Base-by-base conservation (phyloP, 2,113 vertebrate genomes). In the Melanerpes aurifrons region DNA sequence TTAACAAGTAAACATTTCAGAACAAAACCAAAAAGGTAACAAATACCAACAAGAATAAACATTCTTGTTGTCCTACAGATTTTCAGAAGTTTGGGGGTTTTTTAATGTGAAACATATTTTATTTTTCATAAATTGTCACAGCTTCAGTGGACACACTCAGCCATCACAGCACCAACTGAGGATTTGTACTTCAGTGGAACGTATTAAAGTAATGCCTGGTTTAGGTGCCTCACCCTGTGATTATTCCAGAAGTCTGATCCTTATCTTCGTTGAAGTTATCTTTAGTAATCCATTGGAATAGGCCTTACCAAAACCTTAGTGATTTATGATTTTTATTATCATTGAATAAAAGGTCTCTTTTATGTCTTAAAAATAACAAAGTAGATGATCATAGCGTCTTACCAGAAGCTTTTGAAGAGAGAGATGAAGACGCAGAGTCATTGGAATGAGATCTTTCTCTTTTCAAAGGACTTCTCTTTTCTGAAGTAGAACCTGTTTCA, bases 341-440 rank as follows among this genome's bases (percentile, higher is more conserved):
- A 7, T 15, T 68, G 40, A 78, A 63, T 53, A 66, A 64, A 62
- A 63, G 12, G 10, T 31, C 6, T 50, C 15, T 68, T 54, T 35
- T 59, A 67, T 32, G 18, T 40, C 19, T 37, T 62, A 62, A 85
- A 68, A 26, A 62, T n/a, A 59, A 26, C 15, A 29, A 92, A 6
- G 87, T 11, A 69, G 40, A 81, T 57, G 5, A 81, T 72, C 25
- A 48, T 76, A 74, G 84, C 64, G 47, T 91, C 97, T 98, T 96
- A 98, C 98, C 90, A 47, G 98, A 98, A 6, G 97, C 92, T 93
- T 97, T 98, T 6, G 97, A 98, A 87, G 94, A 97, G 16, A 97
- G 78, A 59, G 96, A 97, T 10, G 97, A 98, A 74, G 98, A 96
- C 0, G 93, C 97, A 3, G 98, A 98, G 64, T 98, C 97, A 1